phyloP scores from a whole-genome alignment of 2,113 vertebrate genomes.

The Micronycteris hirsuta region DNA sequence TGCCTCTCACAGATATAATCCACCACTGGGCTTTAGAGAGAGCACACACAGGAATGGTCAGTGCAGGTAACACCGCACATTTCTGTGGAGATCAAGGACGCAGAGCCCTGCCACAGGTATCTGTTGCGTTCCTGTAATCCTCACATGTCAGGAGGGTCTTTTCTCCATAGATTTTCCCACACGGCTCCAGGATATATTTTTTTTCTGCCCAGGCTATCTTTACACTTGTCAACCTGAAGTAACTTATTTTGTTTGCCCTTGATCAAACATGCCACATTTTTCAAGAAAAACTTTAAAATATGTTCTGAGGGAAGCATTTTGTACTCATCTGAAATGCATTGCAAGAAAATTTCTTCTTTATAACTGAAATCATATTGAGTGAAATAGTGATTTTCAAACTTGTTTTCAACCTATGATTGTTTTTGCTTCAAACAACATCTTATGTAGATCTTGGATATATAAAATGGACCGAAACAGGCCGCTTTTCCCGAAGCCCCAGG shows the following conservation, averaged over 20 bases:
- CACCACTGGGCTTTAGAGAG: background rate
- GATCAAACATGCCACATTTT: background rate
- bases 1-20: background rate
- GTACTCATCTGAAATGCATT: background rate
- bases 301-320: background rate
- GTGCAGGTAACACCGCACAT: background rate
- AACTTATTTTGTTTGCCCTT: background rate
- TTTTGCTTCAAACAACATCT: background rate
- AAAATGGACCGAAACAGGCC: background rate
- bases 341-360: background rate
- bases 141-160: background rate
- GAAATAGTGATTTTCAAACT: conserved; percentile 16
- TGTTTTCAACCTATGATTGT: background rate
- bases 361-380: background rate
- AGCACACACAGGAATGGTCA: background rate
- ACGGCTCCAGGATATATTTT: background rate
- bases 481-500: background rate
- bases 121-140: background rate
- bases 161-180: background rate
- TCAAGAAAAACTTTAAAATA: conserved; percentile 6
- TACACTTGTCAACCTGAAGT: background rate
- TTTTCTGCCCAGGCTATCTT: background rate
- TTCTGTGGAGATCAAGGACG: background rate
- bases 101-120: background rate
- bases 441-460: background rate